Evolutionary conservation across 2,888 invertebrate species (phyloP).

Genomic region (Spialia ferax): DNA sequence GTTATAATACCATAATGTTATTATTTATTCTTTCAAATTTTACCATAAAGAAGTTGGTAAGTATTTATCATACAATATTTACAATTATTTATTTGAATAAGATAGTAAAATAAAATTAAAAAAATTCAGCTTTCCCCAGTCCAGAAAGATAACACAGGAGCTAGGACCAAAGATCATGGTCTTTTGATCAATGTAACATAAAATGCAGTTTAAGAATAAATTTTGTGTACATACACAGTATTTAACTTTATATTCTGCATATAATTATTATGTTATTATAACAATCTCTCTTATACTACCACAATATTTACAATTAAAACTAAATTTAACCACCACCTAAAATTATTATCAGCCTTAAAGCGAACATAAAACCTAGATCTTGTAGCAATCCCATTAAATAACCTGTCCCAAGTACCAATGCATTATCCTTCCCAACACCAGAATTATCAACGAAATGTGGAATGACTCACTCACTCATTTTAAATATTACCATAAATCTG

Average conservation of each 20-base stretch:
- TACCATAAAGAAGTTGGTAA: neutral
- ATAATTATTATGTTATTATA: neutral
- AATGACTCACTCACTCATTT: conserved; percentile 79
- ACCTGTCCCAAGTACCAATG: conserved; percentile 41
- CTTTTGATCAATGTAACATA: no score
- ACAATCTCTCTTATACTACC: neutral
- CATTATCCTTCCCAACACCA: conserved; percentile 73
- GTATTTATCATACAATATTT: conserved; percentile 19
- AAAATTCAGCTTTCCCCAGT: neutral
- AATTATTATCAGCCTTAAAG: conserved; percentile 34
- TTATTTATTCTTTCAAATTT: neutral
- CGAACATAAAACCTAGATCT: conserved; percentile 38
- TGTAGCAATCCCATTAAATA: conserved; percentile 39
- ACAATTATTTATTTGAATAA: neutral
- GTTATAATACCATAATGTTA: conserved; percentile 47
- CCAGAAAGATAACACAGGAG: neutral
- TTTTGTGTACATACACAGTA: neutral
- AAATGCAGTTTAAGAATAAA: neutral
- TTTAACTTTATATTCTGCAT: no score
- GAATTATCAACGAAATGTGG: conserved; percentile 78
- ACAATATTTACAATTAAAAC: conserved; percentile 29
- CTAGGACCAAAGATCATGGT: neutral
- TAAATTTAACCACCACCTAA: conserved; percentile 49
- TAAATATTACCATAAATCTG: conserved; percentile 65
- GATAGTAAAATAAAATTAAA: neutral